phyloP scores from a whole-genome alignment of 2,797 vertebrate species.

The Stomatorhinus walkeri region DNA sequence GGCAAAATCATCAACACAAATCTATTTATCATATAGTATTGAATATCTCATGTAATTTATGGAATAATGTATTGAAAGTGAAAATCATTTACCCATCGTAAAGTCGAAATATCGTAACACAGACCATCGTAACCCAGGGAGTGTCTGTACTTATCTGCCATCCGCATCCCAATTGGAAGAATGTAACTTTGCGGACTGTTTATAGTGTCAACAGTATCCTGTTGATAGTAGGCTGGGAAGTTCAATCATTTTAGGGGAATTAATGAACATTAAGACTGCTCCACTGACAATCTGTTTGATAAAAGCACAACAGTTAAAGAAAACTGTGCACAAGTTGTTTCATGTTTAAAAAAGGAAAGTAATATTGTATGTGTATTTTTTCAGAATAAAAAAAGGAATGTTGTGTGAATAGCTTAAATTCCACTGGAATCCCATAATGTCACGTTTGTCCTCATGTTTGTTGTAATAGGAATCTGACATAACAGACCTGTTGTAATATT shows the following conservation, averaged over 20 bases:
- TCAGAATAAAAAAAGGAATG: background rate
- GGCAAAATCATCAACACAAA: background rate
- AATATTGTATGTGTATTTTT: background rate
- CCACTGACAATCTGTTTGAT: background rate
- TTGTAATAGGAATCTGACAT: background rate
- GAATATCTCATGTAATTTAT: background rate
- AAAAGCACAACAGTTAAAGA: background rate
- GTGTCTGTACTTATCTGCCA: background rate
- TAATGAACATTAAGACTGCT: background rate
- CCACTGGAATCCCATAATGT: background rate
- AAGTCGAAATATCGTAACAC: background rate
- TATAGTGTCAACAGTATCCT: background rate
- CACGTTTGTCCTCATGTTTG: background rate
- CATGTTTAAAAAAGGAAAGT: background rate
- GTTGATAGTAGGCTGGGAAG: background rate
- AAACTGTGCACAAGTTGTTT: background rate
- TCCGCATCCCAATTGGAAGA: background rate
- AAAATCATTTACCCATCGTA: background rate
- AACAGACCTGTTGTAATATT: background rate
- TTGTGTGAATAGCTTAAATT: background rate
- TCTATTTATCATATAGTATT: background rate
- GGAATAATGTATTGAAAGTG: background rate
- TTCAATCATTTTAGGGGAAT: background rate
- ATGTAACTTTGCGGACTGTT: background rate
- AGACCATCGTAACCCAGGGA: background rate